Evolutionary conservation across 1,140 invertebrate genomes (phyloP).

Genomic region (Palaemon carinicauda): DNA sequence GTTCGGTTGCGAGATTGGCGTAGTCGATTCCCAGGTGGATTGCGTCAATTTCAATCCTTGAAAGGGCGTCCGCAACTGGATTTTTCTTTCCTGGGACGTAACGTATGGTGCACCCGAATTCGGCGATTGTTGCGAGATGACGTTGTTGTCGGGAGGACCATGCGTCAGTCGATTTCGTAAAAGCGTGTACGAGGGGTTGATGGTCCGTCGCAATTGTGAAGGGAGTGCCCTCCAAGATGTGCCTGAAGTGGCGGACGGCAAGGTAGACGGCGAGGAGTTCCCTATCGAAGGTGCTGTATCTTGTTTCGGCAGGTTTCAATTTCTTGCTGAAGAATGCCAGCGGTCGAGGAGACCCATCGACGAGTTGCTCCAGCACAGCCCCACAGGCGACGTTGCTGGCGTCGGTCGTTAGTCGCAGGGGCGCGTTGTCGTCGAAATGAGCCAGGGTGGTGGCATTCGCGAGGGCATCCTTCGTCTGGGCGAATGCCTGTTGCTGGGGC

Average conservation of each 20-base stretch:
- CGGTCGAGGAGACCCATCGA: no score
- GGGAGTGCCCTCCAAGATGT: neutral
- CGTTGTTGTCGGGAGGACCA: neutral
- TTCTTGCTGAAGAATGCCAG: no score
- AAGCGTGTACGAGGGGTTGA: neutral
- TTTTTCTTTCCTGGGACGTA: neutral
- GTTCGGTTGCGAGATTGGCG: neutral
- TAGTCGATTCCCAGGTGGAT: neutral
- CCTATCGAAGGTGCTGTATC: no score
- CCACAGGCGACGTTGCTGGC: no score
- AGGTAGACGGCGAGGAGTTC: no score
- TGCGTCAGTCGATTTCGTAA: neutral
- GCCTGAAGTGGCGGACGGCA: neutral
- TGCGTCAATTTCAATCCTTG: neutral
- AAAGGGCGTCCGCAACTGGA: neutral
- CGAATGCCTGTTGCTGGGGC: no score
- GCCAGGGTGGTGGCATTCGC: no score
- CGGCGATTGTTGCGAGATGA: neutral
- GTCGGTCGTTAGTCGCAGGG: no score
- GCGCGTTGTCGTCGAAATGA: no score
- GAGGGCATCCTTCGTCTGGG: no score
- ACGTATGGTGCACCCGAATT: neutral
- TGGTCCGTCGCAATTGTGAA: neutral
- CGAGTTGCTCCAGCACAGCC: no score
- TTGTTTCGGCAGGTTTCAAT: no score